These are phyloP conservation scores for Myotis planiceps DNA, from an alignment of 2,797 vertebrate species.

Conservation along the genomic window DNA sequence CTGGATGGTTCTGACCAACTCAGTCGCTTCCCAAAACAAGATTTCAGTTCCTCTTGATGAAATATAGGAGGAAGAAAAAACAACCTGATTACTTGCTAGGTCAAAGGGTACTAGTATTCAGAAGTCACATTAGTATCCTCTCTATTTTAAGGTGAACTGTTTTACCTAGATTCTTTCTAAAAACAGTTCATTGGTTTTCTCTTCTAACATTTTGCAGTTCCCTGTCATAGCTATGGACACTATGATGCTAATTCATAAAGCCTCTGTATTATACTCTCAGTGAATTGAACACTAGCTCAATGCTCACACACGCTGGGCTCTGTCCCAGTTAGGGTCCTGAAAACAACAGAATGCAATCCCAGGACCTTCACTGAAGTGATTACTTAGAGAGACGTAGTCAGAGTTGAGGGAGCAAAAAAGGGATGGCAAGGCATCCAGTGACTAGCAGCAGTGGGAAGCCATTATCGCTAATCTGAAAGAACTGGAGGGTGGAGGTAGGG, in stretches of 20 bases:
- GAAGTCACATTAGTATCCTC: not conserved
- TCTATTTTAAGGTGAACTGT: not conserved
- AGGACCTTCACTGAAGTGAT: not conserved
- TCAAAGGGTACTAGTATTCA: not conserved
- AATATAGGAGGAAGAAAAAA: slow-evolving; percentile 52
- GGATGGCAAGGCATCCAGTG: not conserved
- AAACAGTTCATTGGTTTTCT: not conserved
- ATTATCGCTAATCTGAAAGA: not conserved
- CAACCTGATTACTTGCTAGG: slow-evolving; percentile 58
- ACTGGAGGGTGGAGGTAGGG: not conserved
- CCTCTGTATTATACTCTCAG: slow-evolving; percentile 11
- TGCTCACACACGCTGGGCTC: not conserved
- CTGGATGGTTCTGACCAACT: slow-evolving; percentile 75
- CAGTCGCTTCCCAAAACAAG: slow-evolving; percentile 61
- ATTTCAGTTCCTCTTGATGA: slow-evolving; percentile 75
- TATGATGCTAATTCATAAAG: slow-evolving; percentile 24
- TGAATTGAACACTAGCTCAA: slow-evolving; percentile 31
- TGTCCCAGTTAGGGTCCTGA: not conserved
- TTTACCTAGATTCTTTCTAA: not conserved
- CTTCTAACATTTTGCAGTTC: not conserved
- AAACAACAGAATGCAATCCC: not conserved
- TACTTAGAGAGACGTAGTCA: not conserved
- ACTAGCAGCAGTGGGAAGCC: slow-evolving; percentile 12
- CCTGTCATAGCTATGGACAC: not conserved
- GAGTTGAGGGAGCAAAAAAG: slow-evolving; percentile 27